phyloP scores from a whole-genome alignment of 2,797 vertebrate species.

The Knipowitschia caucasica region DNA sequence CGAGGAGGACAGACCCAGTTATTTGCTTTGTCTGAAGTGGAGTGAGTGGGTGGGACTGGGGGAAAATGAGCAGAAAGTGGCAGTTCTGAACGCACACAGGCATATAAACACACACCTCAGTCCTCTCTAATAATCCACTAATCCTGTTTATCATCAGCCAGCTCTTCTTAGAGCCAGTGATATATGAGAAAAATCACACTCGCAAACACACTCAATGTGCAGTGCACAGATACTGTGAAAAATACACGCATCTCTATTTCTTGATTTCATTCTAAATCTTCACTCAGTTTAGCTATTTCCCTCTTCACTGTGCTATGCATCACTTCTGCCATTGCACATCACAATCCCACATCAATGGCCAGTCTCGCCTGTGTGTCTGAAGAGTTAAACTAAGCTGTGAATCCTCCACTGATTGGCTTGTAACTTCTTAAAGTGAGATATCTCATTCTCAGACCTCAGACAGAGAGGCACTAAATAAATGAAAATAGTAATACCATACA shows the following conservation, averaged over 20 bases:
- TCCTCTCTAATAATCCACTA: conserved; percentile 74
- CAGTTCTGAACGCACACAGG: conserved; percentile 11
- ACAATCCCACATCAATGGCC: conserved; percentile 69
- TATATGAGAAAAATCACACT: conserved; percentile 69
- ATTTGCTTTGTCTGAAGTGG: conserved; percentile 51
- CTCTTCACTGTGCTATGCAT: conserved; percentile 53
- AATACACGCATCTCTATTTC: conserved; percentile 68
- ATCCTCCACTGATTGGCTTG: conserved; percentile 40
- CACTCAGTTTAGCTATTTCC: conserved; percentile 36
- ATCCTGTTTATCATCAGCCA: conserved; percentile 76
- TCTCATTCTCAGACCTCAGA: conserved; percentile 43
- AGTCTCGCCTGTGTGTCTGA: conserved; percentile 53
- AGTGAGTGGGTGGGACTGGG: conserved; percentile 57
- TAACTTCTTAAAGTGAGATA: conserved; percentile 29
- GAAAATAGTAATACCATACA: conserved; percentile 62
- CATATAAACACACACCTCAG: conserved; percentile 47
- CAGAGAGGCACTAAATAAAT: conserved; percentile 15
- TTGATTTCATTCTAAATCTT: conserved; percentile 63
- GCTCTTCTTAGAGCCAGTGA: conserved; percentile 66
- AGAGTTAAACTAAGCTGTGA: conserved; percentile 61
- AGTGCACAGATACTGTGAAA: conserved; percentile 65
- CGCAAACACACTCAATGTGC: conserved; percentile 71
- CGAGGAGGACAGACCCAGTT: conserved; percentile 47
- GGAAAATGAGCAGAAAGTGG: conserved; percentile 41
- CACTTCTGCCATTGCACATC: conserved; percentile 61